phyloP scores from a whole-genome alignment of 2,797 vertebrate genomes.

The Halcyon badia region DNA sequence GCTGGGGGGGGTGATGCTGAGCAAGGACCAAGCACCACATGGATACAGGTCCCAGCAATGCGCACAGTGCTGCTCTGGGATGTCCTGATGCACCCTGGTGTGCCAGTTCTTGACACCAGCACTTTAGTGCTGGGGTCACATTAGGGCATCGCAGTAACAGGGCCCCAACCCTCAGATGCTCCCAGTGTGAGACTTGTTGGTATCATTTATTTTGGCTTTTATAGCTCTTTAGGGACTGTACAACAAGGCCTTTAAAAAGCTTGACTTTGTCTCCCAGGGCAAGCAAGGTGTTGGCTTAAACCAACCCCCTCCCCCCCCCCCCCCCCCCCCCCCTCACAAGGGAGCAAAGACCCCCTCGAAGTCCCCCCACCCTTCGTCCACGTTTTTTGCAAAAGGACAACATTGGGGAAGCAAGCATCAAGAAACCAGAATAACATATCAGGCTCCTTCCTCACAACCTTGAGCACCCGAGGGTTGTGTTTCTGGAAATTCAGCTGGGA shows the following conservation, averaged over 20 bases:
- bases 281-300: not conserved
- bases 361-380: too few relatives aligned
- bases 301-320: not conserved
- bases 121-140: not conserved
- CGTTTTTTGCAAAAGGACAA: not conserved
- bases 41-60: not conserved
- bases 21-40: not conserved
- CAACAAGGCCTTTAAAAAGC: not conserved
- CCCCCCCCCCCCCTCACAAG: not conserved
- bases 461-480: not conserved
- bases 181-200: not conserved
- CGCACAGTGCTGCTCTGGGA: not conserved
- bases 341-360: too few relatives aligned
- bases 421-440: not conserved
- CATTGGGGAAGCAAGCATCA: not conserved
- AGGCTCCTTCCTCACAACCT: not conserved
- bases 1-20: not conserved
- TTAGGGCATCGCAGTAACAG: not conserved
- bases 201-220: not conserved
- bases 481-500: not conserved
- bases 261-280: not conserved
- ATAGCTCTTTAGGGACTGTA: not conserved
- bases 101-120: accelerated
- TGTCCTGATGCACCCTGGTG: not conserved
- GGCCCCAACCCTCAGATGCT: not conserved